Conservation (phyloP, 2,888 invertebrate species). For the Nomada flava region DNA sequence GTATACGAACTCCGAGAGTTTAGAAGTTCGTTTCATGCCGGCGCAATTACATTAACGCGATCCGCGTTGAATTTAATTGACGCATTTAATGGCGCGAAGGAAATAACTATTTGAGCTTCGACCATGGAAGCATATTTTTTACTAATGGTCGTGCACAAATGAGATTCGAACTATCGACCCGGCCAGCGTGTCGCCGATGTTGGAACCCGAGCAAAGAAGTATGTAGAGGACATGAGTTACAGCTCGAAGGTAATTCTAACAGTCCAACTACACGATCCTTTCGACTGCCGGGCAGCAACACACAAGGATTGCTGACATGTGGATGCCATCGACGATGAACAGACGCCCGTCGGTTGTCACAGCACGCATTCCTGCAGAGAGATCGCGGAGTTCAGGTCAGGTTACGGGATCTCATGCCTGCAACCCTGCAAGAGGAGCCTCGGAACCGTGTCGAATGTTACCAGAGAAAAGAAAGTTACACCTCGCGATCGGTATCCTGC, state of each 20-base stretch:
- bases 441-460: not conserved
- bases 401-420: conserved; percentile 35
- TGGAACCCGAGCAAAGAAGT: conserved; percentile 41
- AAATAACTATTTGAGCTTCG: not conserved
- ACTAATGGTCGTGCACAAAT: conserved; percentile 27
- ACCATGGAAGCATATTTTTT: not conserved
- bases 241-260: conserved; percentile 35
- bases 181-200: conserved; percentile 45
- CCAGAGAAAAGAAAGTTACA: not conserved
- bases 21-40: no score
- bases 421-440: conserved; percentile 5
- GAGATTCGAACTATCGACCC: conserved; percentile 12
- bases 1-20: no score
- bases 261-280: conserved; percentile 27
- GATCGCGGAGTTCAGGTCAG: conserved; percentile 40
- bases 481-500: no score
- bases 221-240: conserved; percentile 25
- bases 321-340: conserved; percentile 52
- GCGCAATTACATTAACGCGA: no score
- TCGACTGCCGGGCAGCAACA: conserved; percentile 32
- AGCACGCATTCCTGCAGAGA: conserved; percentile 42
- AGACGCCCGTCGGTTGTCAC: conserved; percentile 50
- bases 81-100: not conserved
- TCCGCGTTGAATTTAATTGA: no score
- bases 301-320: conserved; percentile 50